Evolutionary conservation across 2,888 invertebrate genomes (phyloP).

Genomic region (Archips crataeganus): DNA sequence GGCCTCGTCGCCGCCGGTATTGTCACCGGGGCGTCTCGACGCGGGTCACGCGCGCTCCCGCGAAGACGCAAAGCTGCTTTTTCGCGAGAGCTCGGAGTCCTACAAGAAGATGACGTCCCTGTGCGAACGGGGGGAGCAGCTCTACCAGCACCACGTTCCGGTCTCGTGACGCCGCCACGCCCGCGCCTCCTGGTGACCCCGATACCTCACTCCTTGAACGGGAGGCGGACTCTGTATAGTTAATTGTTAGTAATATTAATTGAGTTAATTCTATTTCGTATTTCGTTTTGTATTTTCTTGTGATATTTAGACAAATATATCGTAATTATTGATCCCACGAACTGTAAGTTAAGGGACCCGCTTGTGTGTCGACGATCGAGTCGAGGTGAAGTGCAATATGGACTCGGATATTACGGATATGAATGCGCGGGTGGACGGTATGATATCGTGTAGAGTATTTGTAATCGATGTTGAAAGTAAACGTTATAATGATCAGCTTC

Average conservation of each 20-base stretch:
- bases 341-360: constrained; percentile 83
- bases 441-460: constrained; percentile 81
- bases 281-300: constrained; percentile 86
- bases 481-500: constrained; percentile 85
- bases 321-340: constrained; percentile 81
- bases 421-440: constrained; percentile 66
- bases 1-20: constrained; percentile 80
- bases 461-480: constrained; percentile 86
- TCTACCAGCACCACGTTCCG: constrained; percentile 84
- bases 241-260: constrained; percentile 85
- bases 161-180: constrained; percentile 82
- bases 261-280: constrained; percentile 84
- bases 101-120: constrained; percentile 84
- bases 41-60: constrained; percentile 76
- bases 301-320: constrained; percentile 86
- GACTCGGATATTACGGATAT: constrained; percentile 80
- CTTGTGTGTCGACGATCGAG: constrained; percentile 65
- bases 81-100: constrained; percentile 83
- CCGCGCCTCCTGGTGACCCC: constrained; percentile 74
- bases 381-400: constrained; percentile 82
- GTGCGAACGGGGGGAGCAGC: constrained; percentile 83
- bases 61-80: constrained; percentile 82
- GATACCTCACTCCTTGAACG: constrained; percentile 60
- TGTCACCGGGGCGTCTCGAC: constrained; percentile 78
- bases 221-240: constrained; percentile 75